phyloP scores from a whole-genome alignment of 2,113 vertebrate genomes.

The Podarcis raffonei region DNA sequence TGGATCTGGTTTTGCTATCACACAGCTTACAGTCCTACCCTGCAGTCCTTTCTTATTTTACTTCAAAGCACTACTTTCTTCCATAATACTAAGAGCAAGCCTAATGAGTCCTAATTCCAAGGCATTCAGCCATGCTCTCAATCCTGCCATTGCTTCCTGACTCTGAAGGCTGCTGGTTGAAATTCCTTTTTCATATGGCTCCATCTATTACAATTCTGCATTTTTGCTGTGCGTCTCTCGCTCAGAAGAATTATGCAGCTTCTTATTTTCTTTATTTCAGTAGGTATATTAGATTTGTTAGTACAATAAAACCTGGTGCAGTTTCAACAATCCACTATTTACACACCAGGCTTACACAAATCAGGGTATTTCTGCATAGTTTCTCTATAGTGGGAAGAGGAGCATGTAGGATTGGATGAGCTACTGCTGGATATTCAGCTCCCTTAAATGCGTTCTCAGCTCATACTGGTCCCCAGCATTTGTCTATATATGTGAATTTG shows the following conservation, averaged over 20 bases:
- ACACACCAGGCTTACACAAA: neutral
- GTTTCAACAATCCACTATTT: neutral
- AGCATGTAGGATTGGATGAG: neutral
- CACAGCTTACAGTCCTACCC: neutral
- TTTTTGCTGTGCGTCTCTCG: neutral
- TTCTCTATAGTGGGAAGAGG: neutral
- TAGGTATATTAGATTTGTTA: neutral
- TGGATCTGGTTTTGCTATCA: neutral
- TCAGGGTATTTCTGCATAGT: neutral
- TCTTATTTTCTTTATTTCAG: neutral
- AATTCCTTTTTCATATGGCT: neutral
- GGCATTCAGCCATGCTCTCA: neutral
- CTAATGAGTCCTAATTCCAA: neutral
- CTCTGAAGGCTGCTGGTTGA: neutral
- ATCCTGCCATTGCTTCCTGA: neutral
- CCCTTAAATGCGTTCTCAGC: neutral
- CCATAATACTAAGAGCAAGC: neutral
- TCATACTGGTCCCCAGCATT: neutral
- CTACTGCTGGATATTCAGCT: neutral
- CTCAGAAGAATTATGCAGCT: neutral
- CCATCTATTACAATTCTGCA: neutral
- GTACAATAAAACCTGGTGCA: neutral
- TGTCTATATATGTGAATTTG: neutral
- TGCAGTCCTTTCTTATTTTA: neutral
- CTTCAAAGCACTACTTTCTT: conserved; percentile 1